phyloP scores from a whole-genome alignment of 1,140 invertebrate genomes.

The Amphibalanus amphitrite region DNA sequence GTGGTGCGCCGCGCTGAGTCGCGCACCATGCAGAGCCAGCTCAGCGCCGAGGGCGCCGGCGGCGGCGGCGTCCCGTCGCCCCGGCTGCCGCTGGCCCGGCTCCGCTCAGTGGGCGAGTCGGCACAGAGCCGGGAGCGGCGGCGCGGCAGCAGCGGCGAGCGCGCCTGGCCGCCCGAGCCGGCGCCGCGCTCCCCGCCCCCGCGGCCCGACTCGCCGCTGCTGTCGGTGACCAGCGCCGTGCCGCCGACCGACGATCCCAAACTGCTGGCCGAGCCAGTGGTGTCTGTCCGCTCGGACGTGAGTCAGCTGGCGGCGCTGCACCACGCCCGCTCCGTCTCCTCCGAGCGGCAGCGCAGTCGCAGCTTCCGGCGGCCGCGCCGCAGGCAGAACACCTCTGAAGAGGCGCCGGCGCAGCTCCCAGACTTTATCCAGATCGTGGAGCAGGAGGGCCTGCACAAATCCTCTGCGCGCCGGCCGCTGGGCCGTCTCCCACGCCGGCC shows the following conservation, averaged over 20 bases:
- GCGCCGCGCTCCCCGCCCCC: no score
- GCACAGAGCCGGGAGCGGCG: background rate
- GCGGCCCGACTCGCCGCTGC: no score
- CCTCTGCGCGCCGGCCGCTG: no score
- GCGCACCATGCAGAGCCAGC: conserved; percentile 32
- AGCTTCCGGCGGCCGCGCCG: background rate
- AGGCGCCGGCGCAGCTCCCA: background rate
- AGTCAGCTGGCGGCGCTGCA: background rate
- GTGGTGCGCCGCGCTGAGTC: conserved; percentile 66
- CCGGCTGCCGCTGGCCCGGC: no score
- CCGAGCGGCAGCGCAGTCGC: no score
- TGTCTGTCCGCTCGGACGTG: background rate
- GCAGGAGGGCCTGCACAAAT: no score
- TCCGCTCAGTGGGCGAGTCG: no score
- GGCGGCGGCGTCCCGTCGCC: no score
- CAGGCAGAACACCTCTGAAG: background rate
- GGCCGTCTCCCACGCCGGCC: no score
- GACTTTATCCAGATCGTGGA: background rate
- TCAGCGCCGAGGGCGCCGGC: background rate
- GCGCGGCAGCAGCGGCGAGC: background rate
- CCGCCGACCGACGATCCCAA: background rate
- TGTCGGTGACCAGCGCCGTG: background rate
- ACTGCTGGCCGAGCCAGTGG: background rate
- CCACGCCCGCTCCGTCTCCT: background rate
- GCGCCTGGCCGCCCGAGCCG: no score